A percentile compares a stretch with the other conserved stretches of the same genome.
Conservation (phyloP, 2,888 invertebrate genomes). For the Lasius platythorax region DNA sequence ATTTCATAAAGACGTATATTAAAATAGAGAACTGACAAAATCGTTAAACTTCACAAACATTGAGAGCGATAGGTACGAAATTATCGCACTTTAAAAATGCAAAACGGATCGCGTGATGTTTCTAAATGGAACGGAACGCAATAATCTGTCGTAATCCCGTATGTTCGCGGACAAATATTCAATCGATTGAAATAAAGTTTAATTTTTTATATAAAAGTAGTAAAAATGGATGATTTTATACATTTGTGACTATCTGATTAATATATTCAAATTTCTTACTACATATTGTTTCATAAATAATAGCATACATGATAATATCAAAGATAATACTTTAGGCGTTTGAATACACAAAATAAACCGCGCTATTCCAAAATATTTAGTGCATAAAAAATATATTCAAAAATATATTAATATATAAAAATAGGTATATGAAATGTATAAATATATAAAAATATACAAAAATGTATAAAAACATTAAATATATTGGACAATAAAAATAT, state of each 20-base stretch:
- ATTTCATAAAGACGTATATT: neutral
- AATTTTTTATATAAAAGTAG: neutral
- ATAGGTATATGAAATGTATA: too few relatives aligned
- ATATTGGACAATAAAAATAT: neutral
- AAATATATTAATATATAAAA: too few relatives aligned
- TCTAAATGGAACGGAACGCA: neutral
- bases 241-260: neutral
- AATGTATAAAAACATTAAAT: neutral
- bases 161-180: neutral
- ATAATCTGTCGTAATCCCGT: neutral
- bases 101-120: neutral
- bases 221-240: neutral
- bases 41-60: neutral
- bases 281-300: neutral
- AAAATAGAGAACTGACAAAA: neutral
- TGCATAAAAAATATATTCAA: neutral
- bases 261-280: neutral
- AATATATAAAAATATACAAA: neutral
- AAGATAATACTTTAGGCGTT: too few relatives aligned
- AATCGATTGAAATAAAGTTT: neutral
- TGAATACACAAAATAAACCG: neutral
- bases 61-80: neutral
- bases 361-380: neutral
- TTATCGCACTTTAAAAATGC: constrained; percentile 19
- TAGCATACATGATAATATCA: neutral